Percentiles rank a stretch among this genome's conserved stretches.
Evolutionary conservation across 2,888 invertebrate genomes (phyloP).

Genomic region (Axea sp.): DNA sequence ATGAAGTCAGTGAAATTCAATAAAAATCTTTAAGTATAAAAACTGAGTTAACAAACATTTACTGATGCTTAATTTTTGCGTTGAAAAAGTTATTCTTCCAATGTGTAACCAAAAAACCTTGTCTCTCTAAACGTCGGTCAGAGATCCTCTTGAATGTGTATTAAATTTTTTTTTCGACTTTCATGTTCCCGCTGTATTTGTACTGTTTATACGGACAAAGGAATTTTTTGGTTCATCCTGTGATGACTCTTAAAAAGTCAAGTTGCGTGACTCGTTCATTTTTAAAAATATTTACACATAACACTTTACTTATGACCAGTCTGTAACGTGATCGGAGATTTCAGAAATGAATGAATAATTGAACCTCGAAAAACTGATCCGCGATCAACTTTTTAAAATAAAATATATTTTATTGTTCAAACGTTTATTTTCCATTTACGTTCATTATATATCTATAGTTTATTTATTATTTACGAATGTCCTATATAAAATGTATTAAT

Average conservation of each 20-base stretch:
- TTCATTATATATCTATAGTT: no score
- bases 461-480: no score
- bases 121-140: background rate
- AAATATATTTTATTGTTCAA: no score
- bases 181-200: conserved; percentile 11
- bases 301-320: conserved; percentile 27
- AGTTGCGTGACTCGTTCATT: conserved; percentile 31
- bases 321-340: conserved; percentile 20
- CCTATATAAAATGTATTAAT: no score
- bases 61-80: no score
- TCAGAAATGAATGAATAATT: no score
- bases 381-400: no score
- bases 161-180: conserved; percentile 4
- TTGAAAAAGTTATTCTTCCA: background rate
- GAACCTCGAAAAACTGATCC: background rate
- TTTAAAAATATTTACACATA: conserved; percentile 45
- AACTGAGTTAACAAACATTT: no score
- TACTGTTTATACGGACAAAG: conserved; percentile 26
- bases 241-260: conserved; percentile 46
- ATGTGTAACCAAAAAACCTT: background rate
- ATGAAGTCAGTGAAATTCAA: no score
- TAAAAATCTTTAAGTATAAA: no score
- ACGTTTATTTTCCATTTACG: no score
- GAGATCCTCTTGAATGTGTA: background rate
- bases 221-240: conserved; percentile 27